Percentiles rank a stretch among this genome's conserved stretches.
phyloP scores from a whole-genome alignment of 1,140 invertebrate species.

The Vanessa tameamea region DNA sequence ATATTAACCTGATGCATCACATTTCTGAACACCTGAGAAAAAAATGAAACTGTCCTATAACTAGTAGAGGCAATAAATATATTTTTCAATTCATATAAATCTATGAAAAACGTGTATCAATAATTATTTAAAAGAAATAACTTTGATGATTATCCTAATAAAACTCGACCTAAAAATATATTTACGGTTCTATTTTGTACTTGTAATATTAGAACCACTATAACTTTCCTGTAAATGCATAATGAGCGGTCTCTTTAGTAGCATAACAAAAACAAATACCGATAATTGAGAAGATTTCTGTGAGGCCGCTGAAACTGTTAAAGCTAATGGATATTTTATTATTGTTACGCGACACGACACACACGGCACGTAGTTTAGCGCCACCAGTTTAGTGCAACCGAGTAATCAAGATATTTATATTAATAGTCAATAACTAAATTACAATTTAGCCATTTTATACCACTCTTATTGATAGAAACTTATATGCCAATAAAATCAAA shows the following conservation, averaged over 20 bases:
- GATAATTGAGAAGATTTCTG: constrained; percentile 33
- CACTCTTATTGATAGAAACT: neutral
- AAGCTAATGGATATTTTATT: constrained; percentile 79
- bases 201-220: constrained; percentile 2
- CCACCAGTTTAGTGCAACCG: constrained; percentile 47
- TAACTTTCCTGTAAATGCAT: neutral
- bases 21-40: too few relatives aligned
- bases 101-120: too few relatives aligned
- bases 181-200: neutral
- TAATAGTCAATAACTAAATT: neutral
- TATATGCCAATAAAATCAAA: too few relatives aligned
- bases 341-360: constrained; percentile 75
- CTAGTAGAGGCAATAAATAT: too few relatives aligned
- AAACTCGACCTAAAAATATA: neutral
- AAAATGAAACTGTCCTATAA: too few relatives aligned
- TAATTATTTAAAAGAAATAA: too few relatives aligned
- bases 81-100: too few relatives aligned
- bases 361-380: constrained; percentile 66
- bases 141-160: too few relatives aligned
- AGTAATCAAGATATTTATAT: constrained; percentile 49
- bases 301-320: constrained; percentile 46
- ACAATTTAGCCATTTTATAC: too few relatives aligned
- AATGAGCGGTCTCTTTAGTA: constrained; percentile 25
- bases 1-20: too few relatives aligned
- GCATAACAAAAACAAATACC: constrained; percentile 44